phyloP scores from a whole-genome alignment of 2,113 vertebrate species.

The Scomber scombrus region DNA sequence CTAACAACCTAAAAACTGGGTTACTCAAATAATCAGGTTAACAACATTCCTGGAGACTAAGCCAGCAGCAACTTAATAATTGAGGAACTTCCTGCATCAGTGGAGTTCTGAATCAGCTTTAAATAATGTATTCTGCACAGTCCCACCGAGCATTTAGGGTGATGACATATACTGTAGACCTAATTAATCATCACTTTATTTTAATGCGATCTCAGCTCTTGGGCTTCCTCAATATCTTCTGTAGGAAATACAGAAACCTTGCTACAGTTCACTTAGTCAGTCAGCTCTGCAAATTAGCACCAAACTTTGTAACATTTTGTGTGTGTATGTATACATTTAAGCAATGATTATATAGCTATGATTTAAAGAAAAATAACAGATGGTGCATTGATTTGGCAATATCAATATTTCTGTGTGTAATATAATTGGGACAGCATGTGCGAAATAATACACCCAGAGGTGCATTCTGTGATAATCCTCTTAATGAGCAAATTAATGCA shows the following conservation, averaged over 20 bases:
- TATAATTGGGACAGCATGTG: too few species aligned
- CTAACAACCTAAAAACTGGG: not conserved
- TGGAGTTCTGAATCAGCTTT: not conserved
- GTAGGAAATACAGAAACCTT: too few species aligned
- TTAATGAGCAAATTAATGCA: not conserved
- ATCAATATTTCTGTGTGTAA: too few species aligned
- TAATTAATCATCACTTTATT: constrained; percentile 22
- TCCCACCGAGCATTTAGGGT: not conserved
- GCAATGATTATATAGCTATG: too few species aligned
- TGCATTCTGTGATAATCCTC: not conserved
- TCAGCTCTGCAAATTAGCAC: too few species aligned
- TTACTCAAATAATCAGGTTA: constrained; percentile 4
- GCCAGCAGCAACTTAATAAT: constrained; percentile 7
- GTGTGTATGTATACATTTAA: too few species aligned
- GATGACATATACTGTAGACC: not conserved
- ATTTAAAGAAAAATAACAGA: too few species aligned
- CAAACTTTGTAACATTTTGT: too few species aligned
- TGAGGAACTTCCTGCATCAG: constrained; percentile 6
- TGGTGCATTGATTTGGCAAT: too few species aligned
- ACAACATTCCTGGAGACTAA: constrained; percentile 3
- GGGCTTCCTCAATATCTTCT: too few species aligned
- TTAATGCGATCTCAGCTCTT: not conserved
- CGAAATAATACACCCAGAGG: too few species aligned
- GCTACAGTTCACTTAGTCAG: too few species aligned
- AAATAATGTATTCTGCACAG: constrained; percentile 7